Evolutionary conservation across 2,113 vertebrate genomes (phyloP).

Genomic region (Larimichthys crocea): DNA sequence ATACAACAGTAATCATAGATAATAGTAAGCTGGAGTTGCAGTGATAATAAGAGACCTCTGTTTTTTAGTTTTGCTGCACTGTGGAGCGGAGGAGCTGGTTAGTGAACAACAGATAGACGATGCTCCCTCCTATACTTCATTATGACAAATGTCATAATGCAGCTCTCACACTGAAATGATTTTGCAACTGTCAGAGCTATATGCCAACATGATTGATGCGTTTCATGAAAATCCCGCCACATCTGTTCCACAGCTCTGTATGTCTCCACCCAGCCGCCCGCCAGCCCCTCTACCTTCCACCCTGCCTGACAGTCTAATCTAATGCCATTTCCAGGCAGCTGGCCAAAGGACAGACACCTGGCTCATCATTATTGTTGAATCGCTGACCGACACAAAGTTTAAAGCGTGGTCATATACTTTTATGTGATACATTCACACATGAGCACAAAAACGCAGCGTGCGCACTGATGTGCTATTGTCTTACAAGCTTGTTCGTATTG

Average conservation of each 20-base stretch:
- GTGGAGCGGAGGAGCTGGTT: slow-evolving; percentile 11
- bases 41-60: neutral
- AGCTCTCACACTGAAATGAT: slow-evolving; percentile 37
- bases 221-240: slow-evolving; percentile 54
- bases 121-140: slow-evolving; percentile 24
- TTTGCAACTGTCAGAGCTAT: slow-evolving; percentile 34
- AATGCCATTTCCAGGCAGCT: slow-evolving; percentile 67
- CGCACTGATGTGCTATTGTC: neutral
- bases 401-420: slow-evolving; percentile 35
- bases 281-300: neutral
- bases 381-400: slow-evolving; percentile 64
- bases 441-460: neutral
- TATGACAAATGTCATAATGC: slow-evolving; percentile 62
- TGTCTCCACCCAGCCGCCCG: neutral
- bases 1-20: neutral
- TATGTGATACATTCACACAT: slow-evolving; percentile 27
- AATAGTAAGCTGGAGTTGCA: neutral
- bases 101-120: slow-evolving; percentile 13
- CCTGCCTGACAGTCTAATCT: slow-evolving; percentile 45
- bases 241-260: slow-evolving; percentile 17
- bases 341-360: slow-evolving; percentile 69
- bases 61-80: neutral
- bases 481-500: slow-evolving; percentile 29
- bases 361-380: slow-evolving; percentile 58
- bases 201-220: slow-evolving; percentile 55